Evolutionary conservation across 1,140 invertebrate species (phyloP).

Genomic region (Aethina tumida): DNA sequence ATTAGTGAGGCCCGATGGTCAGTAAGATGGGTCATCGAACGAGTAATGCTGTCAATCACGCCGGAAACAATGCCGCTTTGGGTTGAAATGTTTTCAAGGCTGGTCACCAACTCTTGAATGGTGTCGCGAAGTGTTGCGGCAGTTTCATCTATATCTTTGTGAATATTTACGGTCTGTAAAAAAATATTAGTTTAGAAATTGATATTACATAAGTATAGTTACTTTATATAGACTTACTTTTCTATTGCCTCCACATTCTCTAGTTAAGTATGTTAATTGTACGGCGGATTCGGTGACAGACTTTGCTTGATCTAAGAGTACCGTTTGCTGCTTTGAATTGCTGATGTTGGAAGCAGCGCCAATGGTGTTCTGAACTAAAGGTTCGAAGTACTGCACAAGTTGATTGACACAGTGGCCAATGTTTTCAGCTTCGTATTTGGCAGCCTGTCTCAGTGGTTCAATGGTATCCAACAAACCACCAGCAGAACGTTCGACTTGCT

Average conservation of each 20-base stretch:
- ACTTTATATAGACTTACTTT: slow-evolving; percentile 46
- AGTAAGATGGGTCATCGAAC: slow-evolving; percentile 72
- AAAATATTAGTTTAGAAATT: slow-evolving; percentile 7
- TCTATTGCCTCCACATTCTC: slow-evolving; percentile 88
- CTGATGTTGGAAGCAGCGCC: slow-evolving; percentile 84
- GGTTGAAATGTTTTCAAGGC: slow-evolving; percentile 74
- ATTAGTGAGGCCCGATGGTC: slow-evolving; percentile 52
- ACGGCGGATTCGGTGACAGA: slow-evolving; percentile 86
- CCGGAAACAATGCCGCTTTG: slow-evolving; percentile 77
- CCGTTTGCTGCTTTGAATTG: slow-evolving; percentile 82
- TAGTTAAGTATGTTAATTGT: slow-evolving; percentile 75
- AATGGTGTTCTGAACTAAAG: slow-evolving; percentile 70
- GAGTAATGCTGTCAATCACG: slow-evolving; percentile 81
- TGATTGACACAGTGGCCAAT: slow-evolving; percentile 81
- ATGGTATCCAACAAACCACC: slow-evolving; percentile 70
- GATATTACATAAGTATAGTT: slow-evolving; percentile 1
- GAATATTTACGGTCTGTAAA: slow-evolving; percentile 58
- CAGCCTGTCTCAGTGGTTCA: slow-evolving; percentile 71
- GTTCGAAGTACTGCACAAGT: slow-evolving; percentile 73
- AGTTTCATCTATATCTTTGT: slow-evolving; percentile 76
- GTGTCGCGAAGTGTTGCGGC: slow-evolving; percentile 69
- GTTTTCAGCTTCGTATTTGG: slow-evolving; percentile 85
- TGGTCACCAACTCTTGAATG: slow-evolving; percentile 69
- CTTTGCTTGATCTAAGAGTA: slow-evolving; percentile 84
- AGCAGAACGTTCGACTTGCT: slow-evolving; percentile 43